Conservation (phyloP, 2,113 vertebrate species). For the Podocnemis expansa region DNA sequence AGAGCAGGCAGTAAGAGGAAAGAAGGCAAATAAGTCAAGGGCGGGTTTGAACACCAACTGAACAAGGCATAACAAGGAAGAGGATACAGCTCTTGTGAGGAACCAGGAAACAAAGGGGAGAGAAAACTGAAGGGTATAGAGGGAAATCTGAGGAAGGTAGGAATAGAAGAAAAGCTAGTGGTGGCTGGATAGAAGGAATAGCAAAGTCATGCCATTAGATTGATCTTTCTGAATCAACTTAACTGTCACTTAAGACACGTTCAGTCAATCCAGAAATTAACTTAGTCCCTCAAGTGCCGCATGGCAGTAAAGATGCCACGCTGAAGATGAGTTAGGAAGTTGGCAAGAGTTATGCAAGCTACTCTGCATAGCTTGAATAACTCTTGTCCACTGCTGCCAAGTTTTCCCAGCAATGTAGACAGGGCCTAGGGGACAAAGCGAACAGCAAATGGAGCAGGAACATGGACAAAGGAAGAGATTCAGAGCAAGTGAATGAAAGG, state of each 20-base stretch:
- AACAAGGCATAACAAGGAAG: not conserved
- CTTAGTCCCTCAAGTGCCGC: too few species aligned
- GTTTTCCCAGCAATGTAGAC: too few species aligned
- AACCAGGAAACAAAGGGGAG: not conserved
- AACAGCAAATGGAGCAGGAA: not conserved
- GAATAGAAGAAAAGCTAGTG: not conserved
- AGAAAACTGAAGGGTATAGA: not conserved
- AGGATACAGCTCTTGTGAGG: not conserved
- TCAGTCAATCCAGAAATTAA: too few species aligned
- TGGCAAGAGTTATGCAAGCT: too few species aligned
- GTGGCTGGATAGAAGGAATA: not conserved
- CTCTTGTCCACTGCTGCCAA: too few species aligned
- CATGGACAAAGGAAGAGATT: not conserved
- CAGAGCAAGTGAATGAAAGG: not conserved
- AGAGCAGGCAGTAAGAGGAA: not conserved
- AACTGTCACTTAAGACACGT: too few species aligned
- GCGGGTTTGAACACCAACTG: not conserved
- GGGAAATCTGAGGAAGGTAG: not conserved
- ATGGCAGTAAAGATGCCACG: too few species aligned
- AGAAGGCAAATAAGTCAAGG: rapidly evolving
- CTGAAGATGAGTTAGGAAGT: too few species aligned
- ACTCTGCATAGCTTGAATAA: too few species aligned
- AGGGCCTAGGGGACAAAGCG: not conserved
- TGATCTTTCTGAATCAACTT: too few species aligned
- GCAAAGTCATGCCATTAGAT: too few species aligned